Base-by-base conservation (phyloP, 2,888 invertebrate species). In the Oxycera nigricornis region DNA sequence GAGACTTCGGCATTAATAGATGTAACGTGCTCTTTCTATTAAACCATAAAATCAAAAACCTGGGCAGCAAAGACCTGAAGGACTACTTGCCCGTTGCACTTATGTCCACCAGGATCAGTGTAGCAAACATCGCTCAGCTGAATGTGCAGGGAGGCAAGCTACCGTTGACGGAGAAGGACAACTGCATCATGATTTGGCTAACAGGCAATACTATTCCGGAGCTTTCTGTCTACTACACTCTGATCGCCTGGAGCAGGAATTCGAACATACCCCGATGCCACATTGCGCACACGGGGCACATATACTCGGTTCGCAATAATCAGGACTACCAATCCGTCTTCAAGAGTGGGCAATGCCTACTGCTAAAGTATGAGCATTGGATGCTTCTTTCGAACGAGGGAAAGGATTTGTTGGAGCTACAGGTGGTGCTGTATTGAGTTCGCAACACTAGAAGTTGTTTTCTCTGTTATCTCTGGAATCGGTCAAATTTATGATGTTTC, bases 11-110 rank as follows among this genome's bases (percentile, higher is more conserved):
- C 6, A 62, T 74, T 6, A 79, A 77, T 68, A 82, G 79, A 28
- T 83, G 83, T 35, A 81, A 82, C 20, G 74, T 80, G 73, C 74
- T 82, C 2, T 82, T 82, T 70, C 77, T 84, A 62, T 76, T 84
- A 7, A 79, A 78, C 2, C 79, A 82, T 61, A 82, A 82, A 74
- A 78, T 83, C 1, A 74, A 73, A 1, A 80, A 81, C 67, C 72
- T 80, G 14, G 80, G 81, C 1, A 78, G 77, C 73, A 77, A 76
- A 0, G 78, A 80, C 24, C 79, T 79, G 57, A 79, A 80, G 7
- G 79, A 82, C 46, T 79, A 80, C 17, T 72, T 84, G 35, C 83
- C 84, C 0, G 46, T 84, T 2, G 73, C 83, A 1, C 78, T 84
- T 0, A 83, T 84, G 84, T 79, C 81, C 0, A 78, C 80, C 0